phyloP scores from a whole-genome alignment of 1,140 invertebrate genomes.

The Brachionus manjavacas region DNA sequence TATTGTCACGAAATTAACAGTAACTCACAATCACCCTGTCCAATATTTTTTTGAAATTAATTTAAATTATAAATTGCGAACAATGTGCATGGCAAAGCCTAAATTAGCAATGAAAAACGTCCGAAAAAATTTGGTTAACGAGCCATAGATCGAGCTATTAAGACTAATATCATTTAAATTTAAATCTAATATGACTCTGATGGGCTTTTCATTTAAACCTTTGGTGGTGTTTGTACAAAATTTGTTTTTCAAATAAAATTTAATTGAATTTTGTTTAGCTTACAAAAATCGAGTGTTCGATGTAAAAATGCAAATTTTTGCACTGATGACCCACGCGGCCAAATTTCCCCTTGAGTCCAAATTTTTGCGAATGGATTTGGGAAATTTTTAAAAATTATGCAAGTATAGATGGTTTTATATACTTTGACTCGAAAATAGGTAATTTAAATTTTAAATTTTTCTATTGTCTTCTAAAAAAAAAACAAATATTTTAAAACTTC shows the following conservation, averaged over 20 bases:
- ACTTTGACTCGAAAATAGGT: not conserved
- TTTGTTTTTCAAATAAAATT: not conserved
- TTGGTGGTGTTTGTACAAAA: not conserved
- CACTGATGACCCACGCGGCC: no score
- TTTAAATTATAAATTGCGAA: not conserved
- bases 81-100: not conserved
- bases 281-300: not conserved
- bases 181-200: not conserved
- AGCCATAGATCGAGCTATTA: not conserved
- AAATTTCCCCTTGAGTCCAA: no score
- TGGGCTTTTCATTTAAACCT: not conserved
- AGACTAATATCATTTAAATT: not conserved
- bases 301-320: not conserved
- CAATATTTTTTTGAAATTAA: not conserved
- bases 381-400: not conserved
- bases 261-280: no score
- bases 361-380: no score
- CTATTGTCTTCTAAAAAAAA: not conserved
- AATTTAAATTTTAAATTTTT: not conserved
- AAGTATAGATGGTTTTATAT: not conserved
- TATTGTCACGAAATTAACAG: not conserved
- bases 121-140: not conserved
- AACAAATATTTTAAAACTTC: not conserved
- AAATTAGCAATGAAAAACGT: not conserved
- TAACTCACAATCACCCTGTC: not conserved